Conservation (phyloP, 1,140 invertebrate genomes). For the Augochlora pura region DNA sequence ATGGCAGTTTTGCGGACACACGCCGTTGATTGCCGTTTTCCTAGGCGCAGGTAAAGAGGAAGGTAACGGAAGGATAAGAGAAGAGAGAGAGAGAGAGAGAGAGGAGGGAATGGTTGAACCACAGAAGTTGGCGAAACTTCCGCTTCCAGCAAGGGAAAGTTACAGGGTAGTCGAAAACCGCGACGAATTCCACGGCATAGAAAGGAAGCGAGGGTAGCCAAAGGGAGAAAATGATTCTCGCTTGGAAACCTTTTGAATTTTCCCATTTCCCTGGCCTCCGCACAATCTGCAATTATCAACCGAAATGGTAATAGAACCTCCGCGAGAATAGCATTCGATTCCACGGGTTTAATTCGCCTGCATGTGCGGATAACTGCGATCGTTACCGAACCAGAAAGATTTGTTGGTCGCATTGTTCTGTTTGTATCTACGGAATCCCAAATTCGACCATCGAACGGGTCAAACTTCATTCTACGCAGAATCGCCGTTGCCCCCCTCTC, state of each 20-base stretch:
- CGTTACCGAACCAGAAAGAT: no score
- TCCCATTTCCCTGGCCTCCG: not conserved
- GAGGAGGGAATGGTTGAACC: not conserved
- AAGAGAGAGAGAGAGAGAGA: not conserved
- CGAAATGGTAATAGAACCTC: not conserved
- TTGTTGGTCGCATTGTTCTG: no score
- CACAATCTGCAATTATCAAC: constrained; percentile 40
- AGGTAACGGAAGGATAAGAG: no score
- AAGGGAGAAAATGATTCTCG: constrained; percentile 38
- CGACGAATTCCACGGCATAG: constrained; percentile 26
- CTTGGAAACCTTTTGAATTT: constrained; percentile 24
- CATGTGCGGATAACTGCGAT: not conserved
- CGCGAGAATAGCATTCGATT: constrained; percentile 21
- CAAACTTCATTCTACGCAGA: no score
- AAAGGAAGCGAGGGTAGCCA: constrained; percentile 4
- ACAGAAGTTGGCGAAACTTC: constrained; percentile 1
- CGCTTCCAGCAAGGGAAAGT: not conserved
- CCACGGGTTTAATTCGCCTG: constrained; percentile 20
- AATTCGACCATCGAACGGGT: no score
- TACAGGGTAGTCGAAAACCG: constrained; percentile 28
- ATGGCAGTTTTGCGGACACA: not conserved
- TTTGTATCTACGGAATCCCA: no score
- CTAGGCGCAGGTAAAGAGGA: not conserved
- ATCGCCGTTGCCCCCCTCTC: no score
- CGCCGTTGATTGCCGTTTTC: not conserved